Percentiles rank a stretch among this genome's conserved stretches.
These are phyloP conservation scores for Pyrocoelia pectoralis DNA, from an alignment of 2,888 invertebrate species.

Conservation along the genomic window DNA sequence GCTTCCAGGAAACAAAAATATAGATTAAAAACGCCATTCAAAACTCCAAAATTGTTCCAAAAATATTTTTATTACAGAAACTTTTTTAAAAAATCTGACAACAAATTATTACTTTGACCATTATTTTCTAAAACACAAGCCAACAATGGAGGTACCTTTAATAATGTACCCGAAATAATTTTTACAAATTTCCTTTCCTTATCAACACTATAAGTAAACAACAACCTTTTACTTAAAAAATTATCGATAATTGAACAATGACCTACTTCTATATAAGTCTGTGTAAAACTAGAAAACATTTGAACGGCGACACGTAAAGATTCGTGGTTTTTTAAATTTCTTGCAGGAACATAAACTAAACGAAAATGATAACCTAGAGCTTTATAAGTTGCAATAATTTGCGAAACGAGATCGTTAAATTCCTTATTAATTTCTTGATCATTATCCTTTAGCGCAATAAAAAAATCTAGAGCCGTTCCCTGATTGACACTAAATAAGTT, in stretches of 20 bases:
- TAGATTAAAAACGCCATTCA: no score
- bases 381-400: constrained; percentile 68
- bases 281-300: constrained; percentile 73
- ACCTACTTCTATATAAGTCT: constrained; percentile 76
- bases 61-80: no score
- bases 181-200: constrained; percentile 69
- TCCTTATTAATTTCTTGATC: constrained; percentile 61
- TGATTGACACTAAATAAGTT: constrained; percentile 74
- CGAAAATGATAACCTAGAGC: constrained; percentile 73
- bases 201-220: constrained; percentile 71
- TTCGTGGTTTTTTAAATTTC: constrained; percentile 70
- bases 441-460: constrained; percentile 65
- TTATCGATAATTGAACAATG: constrained; percentile 75
- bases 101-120: constrained; percentile 45
- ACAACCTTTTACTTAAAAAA: constrained; percentile 80
- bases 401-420: constrained; percentile 65
- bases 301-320: constrained; percentile 73
- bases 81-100: not conserved
- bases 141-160: constrained; percentile 78
- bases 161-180: constrained; percentile 74
- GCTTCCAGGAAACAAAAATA: no score
- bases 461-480: constrained; percentile 72
- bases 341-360: constrained; percentile 68
- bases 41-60: no score
- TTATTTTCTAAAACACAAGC: constrained; percentile 77